Conservation (phyloP, 2,113 vertebrate genomes). For the Pterocles orientalis region DNA sequence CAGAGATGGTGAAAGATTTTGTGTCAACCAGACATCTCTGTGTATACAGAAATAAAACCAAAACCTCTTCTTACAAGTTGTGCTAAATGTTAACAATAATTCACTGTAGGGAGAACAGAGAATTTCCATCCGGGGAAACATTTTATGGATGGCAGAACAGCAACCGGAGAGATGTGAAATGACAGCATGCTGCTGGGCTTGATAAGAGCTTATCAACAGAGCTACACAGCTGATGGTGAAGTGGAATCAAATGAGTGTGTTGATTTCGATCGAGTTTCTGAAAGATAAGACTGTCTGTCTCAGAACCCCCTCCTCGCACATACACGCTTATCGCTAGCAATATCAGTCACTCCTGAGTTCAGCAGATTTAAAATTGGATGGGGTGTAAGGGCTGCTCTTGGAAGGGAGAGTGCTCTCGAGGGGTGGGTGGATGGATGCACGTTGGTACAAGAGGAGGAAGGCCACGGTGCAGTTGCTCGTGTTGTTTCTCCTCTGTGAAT, state of each 20-base stretch:
- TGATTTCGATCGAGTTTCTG: constrained; percentile 26
- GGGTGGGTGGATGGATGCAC: neutral
- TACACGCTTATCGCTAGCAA: neutral
- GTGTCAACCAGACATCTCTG: neutral
- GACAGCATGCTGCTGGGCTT: constrained; percentile 37
- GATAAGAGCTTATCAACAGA: constrained; percentile 61
- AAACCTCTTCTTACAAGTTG: neutral
- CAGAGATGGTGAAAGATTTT: neutral
- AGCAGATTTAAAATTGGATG: neutral
- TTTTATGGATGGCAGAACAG: constrained; percentile 42
- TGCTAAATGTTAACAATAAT: neutral
- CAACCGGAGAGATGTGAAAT: constrained; percentile 12
- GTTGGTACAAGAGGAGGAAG: neutral
- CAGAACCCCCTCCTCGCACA: neutral
- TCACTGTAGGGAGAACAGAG: neutral
- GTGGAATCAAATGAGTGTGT: constrained; percentile 33
- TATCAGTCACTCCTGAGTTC: neutral
- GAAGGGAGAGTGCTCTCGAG: neutral
- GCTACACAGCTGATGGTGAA: constrained; percentile 22
- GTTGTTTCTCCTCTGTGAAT: neutral
- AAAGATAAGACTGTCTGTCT: constrained; percentile 3
- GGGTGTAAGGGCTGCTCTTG: neutral
- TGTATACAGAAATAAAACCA: neutral
- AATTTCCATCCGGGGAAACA: neutral
- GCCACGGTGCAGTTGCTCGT: neutral